phyloP scores from a whole-genome alignment of 1,140 invertebrate species.

The Cataglyphis hispanica region DNA sequence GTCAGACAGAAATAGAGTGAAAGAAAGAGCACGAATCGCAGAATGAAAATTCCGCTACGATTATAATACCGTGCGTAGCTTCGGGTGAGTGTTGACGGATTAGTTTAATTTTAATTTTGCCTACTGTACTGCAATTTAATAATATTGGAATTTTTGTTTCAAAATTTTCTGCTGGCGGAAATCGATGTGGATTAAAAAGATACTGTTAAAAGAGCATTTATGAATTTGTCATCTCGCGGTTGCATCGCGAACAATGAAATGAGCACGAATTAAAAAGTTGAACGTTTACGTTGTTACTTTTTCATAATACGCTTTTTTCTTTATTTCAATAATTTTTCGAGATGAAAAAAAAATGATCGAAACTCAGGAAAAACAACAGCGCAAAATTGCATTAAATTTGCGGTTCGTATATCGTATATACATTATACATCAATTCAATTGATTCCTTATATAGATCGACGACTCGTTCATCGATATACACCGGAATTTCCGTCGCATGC shows the following conservation, averaged over 20 bases:
- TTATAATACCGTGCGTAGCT: constrained; percentile 41
- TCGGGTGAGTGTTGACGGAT: not conserved
- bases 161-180: constrained; percentile 17
- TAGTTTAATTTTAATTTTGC: constrained; percentile 28
- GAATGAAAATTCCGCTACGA: constrained; percentile 18
- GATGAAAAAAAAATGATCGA: not conserved
- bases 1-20: too few species aligned
- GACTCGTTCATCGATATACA: constrained; percentile 31
- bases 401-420: not conserved
- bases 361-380: constrained; percentile 8
- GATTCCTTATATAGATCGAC: constrained; percentile 55
- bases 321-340: not conserved
- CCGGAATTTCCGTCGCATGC: constrained; percentile 57
- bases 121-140: not conserved
- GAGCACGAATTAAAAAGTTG: constrained; percentile 30
- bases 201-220: constrained; percentile 43
- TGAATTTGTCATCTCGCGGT: constrained; percentile 5
- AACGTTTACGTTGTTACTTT: constrained; percentile 8
- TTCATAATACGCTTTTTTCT: not conserved
- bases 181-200: constrained; percentile 41
- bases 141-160: constrained; percentile 20
- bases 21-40: constrained; percentile 23
- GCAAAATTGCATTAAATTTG: constrained; percentile 32
- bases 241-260: not conserved
- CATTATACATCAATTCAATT: constrained; percentile 36